Percentiles rank a stretch among this genome's conserved stretches.
These are phyloP conservation scores for Crotalus viridis DNA, from an alignment of 2,113 vertebrate genomes.

Conservation along the genomic window DNA sequence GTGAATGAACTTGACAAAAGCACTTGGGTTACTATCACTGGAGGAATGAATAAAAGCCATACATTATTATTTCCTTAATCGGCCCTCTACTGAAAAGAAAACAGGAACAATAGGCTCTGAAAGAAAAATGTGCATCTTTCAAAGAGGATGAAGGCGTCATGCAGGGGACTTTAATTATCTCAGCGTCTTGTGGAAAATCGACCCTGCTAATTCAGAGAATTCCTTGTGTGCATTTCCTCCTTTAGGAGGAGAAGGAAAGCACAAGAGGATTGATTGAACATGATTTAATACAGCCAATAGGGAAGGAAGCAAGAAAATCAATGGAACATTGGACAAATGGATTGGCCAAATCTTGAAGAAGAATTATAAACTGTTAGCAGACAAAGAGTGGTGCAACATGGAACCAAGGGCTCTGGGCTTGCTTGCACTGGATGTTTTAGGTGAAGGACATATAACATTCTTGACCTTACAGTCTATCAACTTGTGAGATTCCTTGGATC, in stretches of 20 bases:
- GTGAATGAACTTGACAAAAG: background rate
- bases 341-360: background rate
- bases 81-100: background rate
- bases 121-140: background rate
- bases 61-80: background rate
- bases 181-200: background rate
- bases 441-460: background rate
- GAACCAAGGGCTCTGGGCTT: background rate
- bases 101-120: background rate
- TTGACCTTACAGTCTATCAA: background rate
- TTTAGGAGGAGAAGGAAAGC: background rate
- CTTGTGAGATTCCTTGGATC: background rate
- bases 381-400: background rate
- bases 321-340: background rate
- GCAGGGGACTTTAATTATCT: background rate
- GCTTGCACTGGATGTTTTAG: background rate
- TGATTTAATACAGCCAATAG: background rate
- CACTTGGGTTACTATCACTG: background rate
- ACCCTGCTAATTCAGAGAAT: background rate
- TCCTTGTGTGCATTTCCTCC: background rate
- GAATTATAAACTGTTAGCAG: background rate
- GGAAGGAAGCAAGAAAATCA: background rate
- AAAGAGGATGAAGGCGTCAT: background rate
- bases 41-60: background rate
- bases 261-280: background rate